Evolutionary conservation across 2,113 vertebrate genomes (phyloP).

Genomic region (Aix galericulata): DNA sequence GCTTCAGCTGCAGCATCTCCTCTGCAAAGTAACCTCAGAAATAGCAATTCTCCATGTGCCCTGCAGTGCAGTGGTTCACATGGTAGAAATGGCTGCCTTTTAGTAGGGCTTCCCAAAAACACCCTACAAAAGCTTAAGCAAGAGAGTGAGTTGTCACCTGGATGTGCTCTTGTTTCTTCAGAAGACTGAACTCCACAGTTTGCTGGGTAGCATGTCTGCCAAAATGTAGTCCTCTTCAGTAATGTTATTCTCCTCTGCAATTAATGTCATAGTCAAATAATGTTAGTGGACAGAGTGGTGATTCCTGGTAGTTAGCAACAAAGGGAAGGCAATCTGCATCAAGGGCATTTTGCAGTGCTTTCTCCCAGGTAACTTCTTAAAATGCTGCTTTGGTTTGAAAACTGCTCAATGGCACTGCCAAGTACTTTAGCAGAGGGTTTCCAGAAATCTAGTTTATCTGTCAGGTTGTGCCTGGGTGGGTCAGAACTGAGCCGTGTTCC

Average conservation of each 20-base stretch:
- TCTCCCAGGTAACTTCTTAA: neutral
- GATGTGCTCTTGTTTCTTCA: neutral
- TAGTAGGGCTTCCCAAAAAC: neutral
- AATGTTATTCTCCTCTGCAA: neutral
- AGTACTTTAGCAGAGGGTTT: neutral
- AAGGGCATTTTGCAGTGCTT: neutral
- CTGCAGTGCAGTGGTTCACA: neutral
- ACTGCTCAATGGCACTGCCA: neutral
- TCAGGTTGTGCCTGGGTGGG: neutral
- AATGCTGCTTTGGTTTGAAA: neutral
- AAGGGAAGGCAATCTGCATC: neutral
- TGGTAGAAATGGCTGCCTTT: neutral
- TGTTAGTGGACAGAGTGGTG: neutral
- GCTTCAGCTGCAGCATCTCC: neutral
- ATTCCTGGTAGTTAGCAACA: neutral
- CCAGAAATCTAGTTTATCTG: neutral
- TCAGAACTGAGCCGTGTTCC: neutral
- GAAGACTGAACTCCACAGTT: neutral
- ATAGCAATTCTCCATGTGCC: rapidly evolving
- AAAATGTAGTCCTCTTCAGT: neutral
- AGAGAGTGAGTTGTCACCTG: neutral
- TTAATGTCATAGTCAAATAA: neutral
- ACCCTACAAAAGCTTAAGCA: neutral
- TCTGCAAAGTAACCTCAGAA: neutral
- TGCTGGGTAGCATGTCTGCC: neutral